Evolutionary conservation across 2,113 vertebrate genomes (phyloP), one percentile per base, ranked within the genome.

Genomic region (Pituophis catenifer): DNA sequence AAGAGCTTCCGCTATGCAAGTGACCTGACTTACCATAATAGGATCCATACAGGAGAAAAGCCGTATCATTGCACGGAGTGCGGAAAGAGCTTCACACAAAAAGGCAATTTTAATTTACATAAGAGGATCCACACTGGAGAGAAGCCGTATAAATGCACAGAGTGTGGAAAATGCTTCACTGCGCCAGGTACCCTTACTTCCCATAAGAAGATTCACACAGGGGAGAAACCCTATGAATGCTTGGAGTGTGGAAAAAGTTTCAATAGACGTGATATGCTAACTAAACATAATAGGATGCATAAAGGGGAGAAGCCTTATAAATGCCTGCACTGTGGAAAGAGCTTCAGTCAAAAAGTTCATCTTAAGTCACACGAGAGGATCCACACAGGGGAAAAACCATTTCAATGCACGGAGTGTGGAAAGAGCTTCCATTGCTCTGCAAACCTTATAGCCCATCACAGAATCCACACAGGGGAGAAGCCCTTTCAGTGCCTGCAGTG

Each of bases 221-320:
- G 59, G 59, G 59, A 62, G 59, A 62, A 62, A 24, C 59, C 65
- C 0, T 70, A 70, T 70, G 29, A 70, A 70, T 70, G 65, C 65
- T 5, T 70, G 65, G 29, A 70, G 5, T 70, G 65, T 70, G 65
- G 65, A 8, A 70, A 70, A n/a, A n/a, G 65, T 4, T 70, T 70
- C 5, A n/a, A 2, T 1, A n/a, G 24, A 70, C 1, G 0, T 1
- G 0, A 1, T n/a, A 6, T 1, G 0, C 29, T 70, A 6, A 13
- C 1, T 6, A 5, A 2, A n/a, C 65, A 70, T 70, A 70, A 70
- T 1, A 70, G 13, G 12, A n/a, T 70, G 1, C 62, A 70, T n/a
- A 70, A n/a, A n/a, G 62, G 62, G 62, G 29, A n/a, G 29, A 70
- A 70, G 15, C 62, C 29, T 2, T 70, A n/a, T n/a, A 6, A 70